Conservation (phyloP, 2,888 invertebrate genomes). For the Liopterus haemorrhoidalis region DNA sequence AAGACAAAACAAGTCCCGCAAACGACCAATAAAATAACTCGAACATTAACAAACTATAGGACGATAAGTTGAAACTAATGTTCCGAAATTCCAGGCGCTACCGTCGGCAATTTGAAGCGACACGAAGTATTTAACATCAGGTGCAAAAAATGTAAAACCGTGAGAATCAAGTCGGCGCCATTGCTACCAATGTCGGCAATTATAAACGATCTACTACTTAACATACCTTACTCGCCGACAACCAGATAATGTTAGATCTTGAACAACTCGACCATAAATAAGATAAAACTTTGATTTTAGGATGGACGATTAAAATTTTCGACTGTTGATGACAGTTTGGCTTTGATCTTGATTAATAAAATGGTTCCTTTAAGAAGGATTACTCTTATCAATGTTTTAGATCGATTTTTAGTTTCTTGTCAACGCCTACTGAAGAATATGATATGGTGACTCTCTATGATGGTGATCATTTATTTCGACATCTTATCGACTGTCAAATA, state of each 20-base stretch:
- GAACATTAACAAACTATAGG: constrained; percentile 26
- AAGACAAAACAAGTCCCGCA: constrained; percentile 17
- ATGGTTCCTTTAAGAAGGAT: too few relatives aligned
- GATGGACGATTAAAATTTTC: too few relatives aligned
- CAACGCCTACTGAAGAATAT: too few relatives aligned
- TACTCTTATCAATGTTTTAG: too few relatives aligned
- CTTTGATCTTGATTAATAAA: too few relatives aligned
- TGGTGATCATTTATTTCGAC: too few relatives aligned
- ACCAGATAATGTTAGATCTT: constrained; percentile 40
- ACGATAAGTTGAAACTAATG: constrained; percentile 43
- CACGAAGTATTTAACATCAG: too few relatives aligned
- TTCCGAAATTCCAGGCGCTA: constrained; percentile 44
- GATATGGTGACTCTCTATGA: too few relatives aligned
- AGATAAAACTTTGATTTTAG: constrained; percentile 44
- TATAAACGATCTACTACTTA: constrained; percentile 42
- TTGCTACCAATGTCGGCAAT: constrained; percentile 39
- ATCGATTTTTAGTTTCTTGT: too few relatives aligned
- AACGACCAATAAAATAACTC: constrained; percentile 24
- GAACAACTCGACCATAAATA: constrained; percentile 44
- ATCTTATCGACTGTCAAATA: too few relatives aligned
- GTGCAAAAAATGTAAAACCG: constrained; percentile 35
- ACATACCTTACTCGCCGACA: constrained; percentile 36
- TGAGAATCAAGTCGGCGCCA: constrained; percentile 39
- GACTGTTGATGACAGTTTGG: too few relatives aligned
- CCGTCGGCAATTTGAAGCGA: constrained; percentile 21